Evolutionary conservation across 2,797 vertebrate genomes (phyloP).

Genomic region (Channa striata): DNA sequence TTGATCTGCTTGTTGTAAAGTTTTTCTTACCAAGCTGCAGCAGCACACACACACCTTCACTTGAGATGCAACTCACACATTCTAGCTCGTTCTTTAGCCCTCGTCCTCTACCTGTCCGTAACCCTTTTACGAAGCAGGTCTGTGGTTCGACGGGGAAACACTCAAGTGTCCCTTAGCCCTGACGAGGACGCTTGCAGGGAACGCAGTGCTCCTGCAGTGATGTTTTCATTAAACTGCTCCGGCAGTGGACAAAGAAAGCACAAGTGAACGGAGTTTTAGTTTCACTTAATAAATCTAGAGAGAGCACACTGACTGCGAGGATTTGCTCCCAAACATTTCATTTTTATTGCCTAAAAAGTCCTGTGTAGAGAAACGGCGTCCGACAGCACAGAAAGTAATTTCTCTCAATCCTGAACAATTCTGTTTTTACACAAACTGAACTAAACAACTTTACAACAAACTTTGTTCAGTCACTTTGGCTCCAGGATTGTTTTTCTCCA

Average conservation of each 20-base stretch:
- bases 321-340: background rate
- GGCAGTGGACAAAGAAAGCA: slow-evolving; percentile 24
- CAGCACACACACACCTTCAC: background rate
- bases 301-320: background rate
- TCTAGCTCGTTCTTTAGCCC: background rate
- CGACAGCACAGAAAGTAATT: background rate
- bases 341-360: background rate
- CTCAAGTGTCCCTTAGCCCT: slow-evolving; percentile 57
- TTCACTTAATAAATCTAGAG: background rate
- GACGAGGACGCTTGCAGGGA: slow-evolving; percentile 50
- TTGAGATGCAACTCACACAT: slow-evolving; percentile 41
- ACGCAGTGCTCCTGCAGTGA: slow-evolving; percentile 56
- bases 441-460: slow-evolving; percentile 34
- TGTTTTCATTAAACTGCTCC: slow-evolving; percentile 59
- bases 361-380: too few species aligned
- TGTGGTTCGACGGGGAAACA: slow-evolving; percentile 42
- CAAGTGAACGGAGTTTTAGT: background rate
- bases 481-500: slow-evolving; percentile 51
- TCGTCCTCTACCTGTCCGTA: slow-evolving; percentile 44
- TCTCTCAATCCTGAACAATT: background rate
- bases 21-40: too few species aligned
- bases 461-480: slow-evolving; percentile 42
- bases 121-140: slow-evolving; percentile 31
- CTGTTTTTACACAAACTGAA: background rate
- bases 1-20: slow-evolving; percentile 46